phyloP scores from a whole-genome alignment of 1,140 invertebrate species.

The Heliconius hermathena region DNA sequence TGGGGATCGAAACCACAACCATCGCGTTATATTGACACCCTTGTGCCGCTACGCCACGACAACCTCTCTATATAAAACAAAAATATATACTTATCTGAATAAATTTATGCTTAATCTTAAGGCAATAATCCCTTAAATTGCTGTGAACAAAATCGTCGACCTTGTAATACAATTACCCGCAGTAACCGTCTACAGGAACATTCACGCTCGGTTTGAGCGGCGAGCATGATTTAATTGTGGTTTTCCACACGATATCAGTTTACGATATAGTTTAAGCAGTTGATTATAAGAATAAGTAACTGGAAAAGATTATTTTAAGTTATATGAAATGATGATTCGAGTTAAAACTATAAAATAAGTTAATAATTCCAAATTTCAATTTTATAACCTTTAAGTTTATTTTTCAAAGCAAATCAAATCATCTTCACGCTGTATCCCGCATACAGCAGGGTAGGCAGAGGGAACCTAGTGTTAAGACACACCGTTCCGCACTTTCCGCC shows the following conservation, averaged over 20 bases:
- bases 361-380: no score
- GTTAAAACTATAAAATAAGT: no score
- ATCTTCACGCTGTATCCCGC: no score
- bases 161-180: slow-evolving; percentile 12
- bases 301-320: neutral
- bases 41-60: neutral
- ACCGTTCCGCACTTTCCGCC: no score
- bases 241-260: slow-evolving; percentile 3
- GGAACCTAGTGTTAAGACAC: no score
- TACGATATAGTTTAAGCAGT: neutral
- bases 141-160: slow-evolving; percentile 6
- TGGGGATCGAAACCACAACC: no score
- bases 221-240: slow-evolving; percentile 12
- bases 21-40: no score
- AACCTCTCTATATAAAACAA: neutral
- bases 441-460: no score
- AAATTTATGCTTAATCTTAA: slow-evolving; percentile 8
- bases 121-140: slow-evolving; percentile 11
- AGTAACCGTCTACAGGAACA: slow-evolving; percentile 5
- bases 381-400: no score
- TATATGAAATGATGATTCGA: neutral
- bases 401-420: no score
- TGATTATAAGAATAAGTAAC: neutral
- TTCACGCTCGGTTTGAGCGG: neutral
- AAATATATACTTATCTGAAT: neutral